Conservation (phyloP, 2,797 vertebrate genomes). For the Heliangelus exortis region DNA sequence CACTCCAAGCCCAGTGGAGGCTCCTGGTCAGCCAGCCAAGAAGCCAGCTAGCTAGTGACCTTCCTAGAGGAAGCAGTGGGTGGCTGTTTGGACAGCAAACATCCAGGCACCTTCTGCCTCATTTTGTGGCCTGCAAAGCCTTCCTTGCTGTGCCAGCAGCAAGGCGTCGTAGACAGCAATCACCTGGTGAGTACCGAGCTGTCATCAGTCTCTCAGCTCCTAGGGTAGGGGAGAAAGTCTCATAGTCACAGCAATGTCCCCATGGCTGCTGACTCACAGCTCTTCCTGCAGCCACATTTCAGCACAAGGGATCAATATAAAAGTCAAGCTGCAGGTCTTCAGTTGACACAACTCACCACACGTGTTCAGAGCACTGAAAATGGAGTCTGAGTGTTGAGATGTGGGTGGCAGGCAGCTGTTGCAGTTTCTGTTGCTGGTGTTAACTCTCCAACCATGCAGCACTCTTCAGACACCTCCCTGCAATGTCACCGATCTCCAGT, state of each 20-base stretch:
- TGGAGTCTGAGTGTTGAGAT: background rate
- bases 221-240: background rate
- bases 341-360: background rate
- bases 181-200: background rate
- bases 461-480: background rate
- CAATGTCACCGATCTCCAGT: fast-evolving
- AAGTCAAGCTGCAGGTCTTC: background rate
- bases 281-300: background rate
- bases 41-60: background rate
- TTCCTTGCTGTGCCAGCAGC: background rate
- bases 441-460: background rate
- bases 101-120: background rate
- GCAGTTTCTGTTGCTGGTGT: background rate
- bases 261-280: background rate
- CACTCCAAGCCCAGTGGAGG: background rate
- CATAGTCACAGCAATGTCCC: background rate
- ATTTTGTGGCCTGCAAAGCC: background rate
- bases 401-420: background rate
- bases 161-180: background rate
- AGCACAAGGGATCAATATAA: background rate
- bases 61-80: background rate
- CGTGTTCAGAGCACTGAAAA: background rate
- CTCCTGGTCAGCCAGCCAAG: background rate
- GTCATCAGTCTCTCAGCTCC: background rate
- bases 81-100: background rate